These are phyloP conservation scores for Hypena proboscidalis DNA, from an alignment of 2,888 invertebrate species.

Conservation along the genomic window DNA sequence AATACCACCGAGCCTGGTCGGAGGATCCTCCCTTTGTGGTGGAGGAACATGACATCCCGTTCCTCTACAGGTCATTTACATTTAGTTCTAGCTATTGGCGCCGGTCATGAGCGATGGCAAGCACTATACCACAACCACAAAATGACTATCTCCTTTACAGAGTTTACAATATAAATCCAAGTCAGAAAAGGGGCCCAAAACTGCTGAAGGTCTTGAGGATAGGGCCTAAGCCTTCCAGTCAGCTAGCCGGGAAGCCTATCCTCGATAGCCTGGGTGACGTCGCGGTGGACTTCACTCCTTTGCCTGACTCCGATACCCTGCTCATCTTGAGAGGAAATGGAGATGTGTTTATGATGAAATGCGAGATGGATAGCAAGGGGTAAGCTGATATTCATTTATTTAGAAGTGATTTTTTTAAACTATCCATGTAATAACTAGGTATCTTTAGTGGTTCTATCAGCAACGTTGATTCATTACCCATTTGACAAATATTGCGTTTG, in stretches of 20 bases:
- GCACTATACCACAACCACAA: not conserved
- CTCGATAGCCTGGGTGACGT: constrained; percentile 90
- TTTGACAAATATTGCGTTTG: too few species aligned
- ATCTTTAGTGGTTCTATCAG: too few species aligned
- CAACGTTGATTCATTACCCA: too few species aligned
- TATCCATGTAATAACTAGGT: too few species aligned
- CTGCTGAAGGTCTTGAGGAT: constrained; percentile 67
- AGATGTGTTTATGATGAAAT: constrained; percentile 87
- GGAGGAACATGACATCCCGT: too few species aligned
- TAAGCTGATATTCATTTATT: constrained; percentile 36
- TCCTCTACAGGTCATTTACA: too few species aligned
- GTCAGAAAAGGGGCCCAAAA: constrained; percentile 69
- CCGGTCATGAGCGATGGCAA: not conserved
- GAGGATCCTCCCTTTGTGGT: too few species aligned
- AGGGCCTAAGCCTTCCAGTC: constrained; percentile 72
- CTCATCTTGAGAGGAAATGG: constrained; percentile 94
- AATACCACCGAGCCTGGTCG: too few species aligned
- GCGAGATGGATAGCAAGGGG: constrained; percentile 65
- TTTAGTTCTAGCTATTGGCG: too few species aligned
- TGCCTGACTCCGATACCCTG: constrained; percentile 73
- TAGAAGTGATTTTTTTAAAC: too few species aligned
- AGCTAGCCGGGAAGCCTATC: constrained; percentile 75
- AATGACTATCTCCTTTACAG: constrained; percentile 52
- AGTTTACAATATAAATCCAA: constrained; percentile 76
- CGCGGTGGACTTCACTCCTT: constrained; percentile 92